phyloP scores from a whole-genome alignment of 2,888 invertebrate genomes.

The Athalia circularis region DNA sequence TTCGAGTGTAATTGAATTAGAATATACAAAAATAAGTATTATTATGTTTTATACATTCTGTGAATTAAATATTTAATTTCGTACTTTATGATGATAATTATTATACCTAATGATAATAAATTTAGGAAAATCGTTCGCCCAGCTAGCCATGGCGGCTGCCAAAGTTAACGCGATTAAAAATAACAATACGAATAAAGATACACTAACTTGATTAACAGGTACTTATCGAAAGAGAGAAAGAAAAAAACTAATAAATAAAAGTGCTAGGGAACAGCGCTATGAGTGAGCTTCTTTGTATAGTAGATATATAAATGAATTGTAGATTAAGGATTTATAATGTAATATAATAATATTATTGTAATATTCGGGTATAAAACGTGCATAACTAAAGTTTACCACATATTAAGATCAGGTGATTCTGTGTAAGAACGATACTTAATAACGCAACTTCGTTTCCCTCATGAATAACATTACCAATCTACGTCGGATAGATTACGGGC shows the following conservation, averaged over 20 bases:
- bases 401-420: not conserved
- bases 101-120: not conserved
- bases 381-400: constrained; percentile 44
- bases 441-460: not conserved
- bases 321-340: constrained; percentile 51
- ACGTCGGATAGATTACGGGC: not conserved
- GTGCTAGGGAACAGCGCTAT: constrained; percentile 45
- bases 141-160: constrained; percentile 45
- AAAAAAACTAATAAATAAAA: constrained; percentile 24
- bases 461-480: too few species aligned
- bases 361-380: constrained; percentile 52
- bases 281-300: constrained; percentile 45
- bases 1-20: not conserved
- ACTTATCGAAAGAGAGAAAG: not conserved
- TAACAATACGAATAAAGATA: constrained; percentile 9
- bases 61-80: constrained; percentile 40
- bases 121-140: constrained; percentile 34
- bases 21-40: constrained; percentile 38
- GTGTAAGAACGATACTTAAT: constrained; percentile 24
- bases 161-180: constrained; percentile 45
- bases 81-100: constrained; percentile 15
- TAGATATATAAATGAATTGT: constrained; percentile 36
- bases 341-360: constrained; percentile 51
- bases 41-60: constrained; percentile 45
- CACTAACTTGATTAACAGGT: not conserved